phyloP scores from a whole-genome alignment of 30 jellyfish, hydroid and myxozoan species.

The Phacellophora camtschatica region DNA sequence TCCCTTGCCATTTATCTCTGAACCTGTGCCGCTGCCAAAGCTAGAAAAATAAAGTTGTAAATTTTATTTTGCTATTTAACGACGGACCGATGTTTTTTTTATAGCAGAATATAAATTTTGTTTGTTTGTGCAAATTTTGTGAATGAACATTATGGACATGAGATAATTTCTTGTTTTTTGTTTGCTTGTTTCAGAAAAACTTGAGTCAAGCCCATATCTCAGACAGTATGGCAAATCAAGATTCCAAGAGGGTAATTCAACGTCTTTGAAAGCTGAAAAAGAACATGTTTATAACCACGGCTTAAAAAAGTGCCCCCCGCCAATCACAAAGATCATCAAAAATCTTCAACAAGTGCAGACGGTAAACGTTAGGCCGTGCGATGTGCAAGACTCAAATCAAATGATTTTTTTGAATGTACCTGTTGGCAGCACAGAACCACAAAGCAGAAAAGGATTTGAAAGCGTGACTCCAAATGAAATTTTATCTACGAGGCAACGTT shows the following conservation, averaged over 20 bases:
- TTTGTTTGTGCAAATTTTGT: too few relatives aligned
- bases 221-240: conserved; percentile 12
- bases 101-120: too few relatives aligned
- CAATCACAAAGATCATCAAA: background rate
- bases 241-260: background rate
- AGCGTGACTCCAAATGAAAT: background rate
- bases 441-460: background rate
- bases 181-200: conserved; percentile 24
- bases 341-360: background rate
- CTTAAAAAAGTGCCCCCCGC: background rate
- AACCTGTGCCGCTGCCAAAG: too few relatives aligned
- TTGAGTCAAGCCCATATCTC: conserved; percentile 20
- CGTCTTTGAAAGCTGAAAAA: background rate
- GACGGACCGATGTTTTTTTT: too few relatives aligned
- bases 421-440: too few relatives aligned
- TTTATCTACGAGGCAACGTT: background rate
- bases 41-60: too few relatives aligned
- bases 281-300: background rate
- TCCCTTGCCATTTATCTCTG: too few relatives aligned
- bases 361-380: background rate
- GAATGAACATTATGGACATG: too few relatives aligned
- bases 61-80: too few relatives aligned
- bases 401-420: background rate
- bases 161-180: too few relatives aligned
- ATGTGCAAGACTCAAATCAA: background rate